Evolutionary conservation across 2,113 vertebrate species (phyloP).

Genomic region (Macquaria australasica): DNA sequence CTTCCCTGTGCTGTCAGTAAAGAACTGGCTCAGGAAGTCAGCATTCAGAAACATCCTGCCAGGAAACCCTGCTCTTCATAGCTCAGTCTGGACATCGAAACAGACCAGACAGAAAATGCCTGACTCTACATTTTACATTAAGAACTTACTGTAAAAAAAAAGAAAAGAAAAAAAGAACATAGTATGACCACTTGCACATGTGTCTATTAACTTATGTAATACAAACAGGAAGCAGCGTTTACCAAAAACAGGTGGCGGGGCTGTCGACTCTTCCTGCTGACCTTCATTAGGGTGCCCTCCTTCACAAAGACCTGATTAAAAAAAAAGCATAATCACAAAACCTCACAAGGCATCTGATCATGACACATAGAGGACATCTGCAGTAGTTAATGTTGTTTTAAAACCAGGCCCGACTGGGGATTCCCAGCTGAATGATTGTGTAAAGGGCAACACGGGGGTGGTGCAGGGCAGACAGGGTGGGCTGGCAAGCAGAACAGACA

Average conservation of each 20-base stretch:
- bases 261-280: conserved; percentile 90
- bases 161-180: background rate
- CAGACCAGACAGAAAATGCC: conserved; percentile 45
- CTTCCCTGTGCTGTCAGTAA: conserved; percentile 80
- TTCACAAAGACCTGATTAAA: conserved; percentile 92
- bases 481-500: conserved; percentile 33
- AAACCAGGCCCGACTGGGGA: conserved; percentile 45
- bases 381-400: conserved; percentile 31
- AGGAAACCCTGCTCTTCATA: conserved; percentile 85
- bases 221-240: conserved; percentile 69
- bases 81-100: conserved; percentile 69
- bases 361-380: conserved; percentile 29
- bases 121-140: conserved; percentile 34
- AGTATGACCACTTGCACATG: background rate
- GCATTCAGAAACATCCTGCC: conserved; percentile 88
- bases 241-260: conserved; percentile 98
- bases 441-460: conserved; percentile 65
- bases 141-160: background rate
- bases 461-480: conserved; percentile 56
- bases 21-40: conserved; percentile 84
- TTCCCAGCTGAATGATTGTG: conserved; percentile 61
- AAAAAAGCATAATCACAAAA: conserved; percentile 28
- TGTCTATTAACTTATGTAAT: background rate
- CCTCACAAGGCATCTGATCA: conserved; percentile 19
- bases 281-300: conserved; percentile 96